phyloP scores from a whole-genome alignment of 1,140 invertebrate species.

The Ephestia elutella region DNA sequence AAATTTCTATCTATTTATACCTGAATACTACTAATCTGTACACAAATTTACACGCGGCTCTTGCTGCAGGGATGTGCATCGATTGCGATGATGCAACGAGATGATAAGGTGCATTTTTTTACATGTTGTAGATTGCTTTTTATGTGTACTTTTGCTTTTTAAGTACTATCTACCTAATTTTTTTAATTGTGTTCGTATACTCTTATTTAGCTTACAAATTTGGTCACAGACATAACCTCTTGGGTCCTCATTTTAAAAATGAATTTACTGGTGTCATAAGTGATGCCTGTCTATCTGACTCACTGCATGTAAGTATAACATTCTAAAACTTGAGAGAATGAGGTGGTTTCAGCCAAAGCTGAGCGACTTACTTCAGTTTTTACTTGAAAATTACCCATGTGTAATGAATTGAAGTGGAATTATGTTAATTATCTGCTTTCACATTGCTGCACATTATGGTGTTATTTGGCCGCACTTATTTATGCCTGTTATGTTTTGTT shows the following conservation, averaged over 20 bases:
- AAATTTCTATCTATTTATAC: constrained; percentile 26
- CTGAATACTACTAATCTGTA: constrained; percentile 39
- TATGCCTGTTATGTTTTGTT: constrained; percentile 61
- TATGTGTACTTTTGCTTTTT: constrained; percentile 16
- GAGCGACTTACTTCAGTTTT: neutral
- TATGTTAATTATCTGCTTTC: constrained; percentile 7
- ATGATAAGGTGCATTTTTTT: constrained; percentile 63
- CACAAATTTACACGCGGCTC: constrained; percentile 53
- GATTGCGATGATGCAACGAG: constrained; percentile 67
- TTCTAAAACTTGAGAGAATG: neutral
- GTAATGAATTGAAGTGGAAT: neutral
- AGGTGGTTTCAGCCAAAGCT: neutral
- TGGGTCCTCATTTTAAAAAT: constrained; percentile 14
- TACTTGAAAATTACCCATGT: neutral
- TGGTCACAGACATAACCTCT: constrained; percentile 1
- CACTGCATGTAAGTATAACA: neutral
- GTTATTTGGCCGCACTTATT: constrained; percentile 15
- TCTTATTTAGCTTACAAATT: constrained; percentile 19
- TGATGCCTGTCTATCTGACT: neutral
- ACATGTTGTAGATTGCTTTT: constrained; percentile 11
- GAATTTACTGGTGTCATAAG: neutral
- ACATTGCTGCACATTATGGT: constrained; percentile 14
- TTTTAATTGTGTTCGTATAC: constrained; percentile 26
- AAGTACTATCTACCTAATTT: constrained; percentile 13
- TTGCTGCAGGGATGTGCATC: constrained; percentile 55